Conservation (phyloP, 2,888 invertebrate genomes). For the Rhagophthalmus giganteus region DNA sequence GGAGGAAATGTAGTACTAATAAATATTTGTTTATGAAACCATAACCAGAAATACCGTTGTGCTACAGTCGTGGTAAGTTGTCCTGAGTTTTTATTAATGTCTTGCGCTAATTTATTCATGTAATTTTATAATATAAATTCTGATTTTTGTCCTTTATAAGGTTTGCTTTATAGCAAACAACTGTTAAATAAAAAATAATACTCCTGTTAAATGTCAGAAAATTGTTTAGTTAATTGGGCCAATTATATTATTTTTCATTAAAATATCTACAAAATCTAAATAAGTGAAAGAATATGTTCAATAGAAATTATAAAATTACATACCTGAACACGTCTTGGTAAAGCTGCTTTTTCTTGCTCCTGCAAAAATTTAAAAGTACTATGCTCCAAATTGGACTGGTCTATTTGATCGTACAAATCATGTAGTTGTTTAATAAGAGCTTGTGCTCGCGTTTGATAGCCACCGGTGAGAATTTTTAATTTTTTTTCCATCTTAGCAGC, state of each 20-base stretch:
- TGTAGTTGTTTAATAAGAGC: slow-evolving; percentile 84
- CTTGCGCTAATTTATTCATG: no score
- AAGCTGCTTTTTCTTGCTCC: slow-evolving; percentile 85
- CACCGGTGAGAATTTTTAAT: slow-evolving; percentile 90
- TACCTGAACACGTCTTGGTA: slow-evolving; percentile 88
- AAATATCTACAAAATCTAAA: slow-evolving; percentile 1
- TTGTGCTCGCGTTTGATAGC: slow-evolving; percentile 78
- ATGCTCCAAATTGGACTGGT: slow-evolving; percentile 84
- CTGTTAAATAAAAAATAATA: no score
- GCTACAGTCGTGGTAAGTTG: no score
- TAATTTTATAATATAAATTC: no score
- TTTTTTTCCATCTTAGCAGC: slow-evolving; percentile 99
- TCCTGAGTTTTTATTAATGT: no score
- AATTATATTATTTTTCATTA: not conserved
- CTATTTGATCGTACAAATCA: slow-evolving; percentile 86
- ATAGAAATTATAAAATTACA: slow-evolving; percentile 25
- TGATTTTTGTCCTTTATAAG: no score
- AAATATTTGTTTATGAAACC: no score
- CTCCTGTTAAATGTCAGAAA: no score
- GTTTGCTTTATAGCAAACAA: no score
- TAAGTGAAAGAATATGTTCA: not conserved
- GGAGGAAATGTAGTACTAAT: no score
- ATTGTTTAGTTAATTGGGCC: no score
- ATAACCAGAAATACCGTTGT: no score
- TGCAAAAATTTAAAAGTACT: slow-evolving; percentile 90